Percentiles rank a stretch among this genome's conserved stretches.
Conservation (phyloP, 2,113 vertebrate genomes). For the Malurus cyaneus region DNA sequence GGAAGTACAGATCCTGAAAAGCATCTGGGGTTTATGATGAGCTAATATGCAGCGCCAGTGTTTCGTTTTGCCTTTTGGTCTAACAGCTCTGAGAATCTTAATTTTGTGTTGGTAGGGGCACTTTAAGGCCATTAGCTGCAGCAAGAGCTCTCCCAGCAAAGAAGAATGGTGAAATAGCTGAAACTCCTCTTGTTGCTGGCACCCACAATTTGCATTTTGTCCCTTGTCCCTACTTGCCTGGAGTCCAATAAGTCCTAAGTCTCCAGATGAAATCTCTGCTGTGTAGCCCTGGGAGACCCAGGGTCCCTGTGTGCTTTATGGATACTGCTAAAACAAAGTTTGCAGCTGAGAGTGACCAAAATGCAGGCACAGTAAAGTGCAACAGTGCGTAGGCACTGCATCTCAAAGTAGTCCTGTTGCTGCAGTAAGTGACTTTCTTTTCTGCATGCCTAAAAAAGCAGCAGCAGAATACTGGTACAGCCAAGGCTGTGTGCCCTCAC, state of each 20-base stretch:
- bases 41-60: fast-evolving
- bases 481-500: neutral
- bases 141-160: neutral
- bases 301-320: neutral
- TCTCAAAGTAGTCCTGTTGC: slow-evolving; percentile 1
- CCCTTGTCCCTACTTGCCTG: neutral
- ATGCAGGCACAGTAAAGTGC: neutral
- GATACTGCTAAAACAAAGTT: slow-evolving; percentile 8
- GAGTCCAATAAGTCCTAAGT: neutral
- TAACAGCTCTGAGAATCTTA: neutral
- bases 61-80: neutral
- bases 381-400: neutral
- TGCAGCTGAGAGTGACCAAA: neutral
- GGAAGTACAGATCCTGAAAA: neutral
- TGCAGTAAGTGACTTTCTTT: slow-evolving; percentile 25
- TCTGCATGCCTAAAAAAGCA: slow-evolving; percentile 26
- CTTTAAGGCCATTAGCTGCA: neutral
- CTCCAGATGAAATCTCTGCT: neutral
- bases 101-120: neutral
- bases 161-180: neutral
- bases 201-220: neutral
- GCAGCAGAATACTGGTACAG: neutral
- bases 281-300: neutral
- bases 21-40: neutral
- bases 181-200: neutral